These are phyloP conservation scores for Sinhomidia bicolor DNA, from an alignment of 2,888 invertebrate species.

Conservation along the genomic window DNA sequence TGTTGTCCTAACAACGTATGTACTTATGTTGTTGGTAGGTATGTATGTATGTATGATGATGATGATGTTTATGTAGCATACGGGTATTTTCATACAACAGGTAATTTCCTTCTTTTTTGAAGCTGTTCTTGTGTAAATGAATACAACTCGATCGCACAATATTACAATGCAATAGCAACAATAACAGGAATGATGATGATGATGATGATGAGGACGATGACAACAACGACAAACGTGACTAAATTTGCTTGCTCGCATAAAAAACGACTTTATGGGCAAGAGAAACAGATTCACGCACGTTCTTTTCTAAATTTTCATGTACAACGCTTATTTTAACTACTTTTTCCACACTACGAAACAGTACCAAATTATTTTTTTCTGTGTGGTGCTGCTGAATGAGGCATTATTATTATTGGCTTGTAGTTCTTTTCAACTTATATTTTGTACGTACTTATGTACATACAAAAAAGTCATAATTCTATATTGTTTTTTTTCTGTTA, in stretches of 20 bases:
- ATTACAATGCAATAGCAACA: background rate
- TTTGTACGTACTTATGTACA: background rate
- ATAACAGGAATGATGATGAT: background rate
- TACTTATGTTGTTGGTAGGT: no score
- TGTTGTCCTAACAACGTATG: background rate
- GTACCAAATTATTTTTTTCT: background rate
- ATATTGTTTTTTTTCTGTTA: constrained; percentile 25
- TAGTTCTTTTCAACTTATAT: background rate
- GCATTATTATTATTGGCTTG: background rate
- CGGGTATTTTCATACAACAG: constrained; percentile 25
- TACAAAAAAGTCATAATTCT: constrained; percentile 10
- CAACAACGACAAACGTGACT: constrained; percentile 42
- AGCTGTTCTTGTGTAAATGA: constrained; percentile 32
- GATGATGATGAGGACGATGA: constrained; percentile 7
- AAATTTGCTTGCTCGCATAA: constrained; percentile 51
- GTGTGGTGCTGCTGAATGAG: background rate
- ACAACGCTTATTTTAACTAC: constrained; percentile 39
- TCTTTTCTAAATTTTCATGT: constrained; percentile 35
- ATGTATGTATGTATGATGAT: no score
- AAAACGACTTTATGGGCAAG: constrained; percentile 7
- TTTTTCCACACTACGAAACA: constrained; percentile 37
- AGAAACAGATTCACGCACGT: constrained; percentile 46
- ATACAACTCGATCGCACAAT: constrained; percentile 6
- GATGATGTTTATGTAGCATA: constrained; percentile 24
- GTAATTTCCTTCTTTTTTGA: constrained; percentile 10